A percentile compares a stretch with the other conserved stretches of the same genome.
phyloP scores from a whole-genome alignment of 2,888 invertebrate genomes.

The Pristionchus arcanus region DNA sequence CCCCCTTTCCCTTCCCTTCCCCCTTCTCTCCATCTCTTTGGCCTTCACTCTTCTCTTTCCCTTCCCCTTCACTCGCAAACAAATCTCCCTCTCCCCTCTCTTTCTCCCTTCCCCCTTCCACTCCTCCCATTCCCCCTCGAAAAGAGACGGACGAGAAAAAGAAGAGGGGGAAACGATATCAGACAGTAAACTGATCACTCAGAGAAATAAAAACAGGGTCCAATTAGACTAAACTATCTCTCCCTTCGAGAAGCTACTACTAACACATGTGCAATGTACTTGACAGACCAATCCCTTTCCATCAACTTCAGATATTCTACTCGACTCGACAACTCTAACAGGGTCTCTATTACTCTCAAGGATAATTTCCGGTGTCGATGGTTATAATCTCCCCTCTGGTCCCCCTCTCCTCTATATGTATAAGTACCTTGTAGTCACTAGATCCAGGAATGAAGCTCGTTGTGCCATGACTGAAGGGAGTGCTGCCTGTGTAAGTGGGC shows the following conservation, averaged over 20 bases:
- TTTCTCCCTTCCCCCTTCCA: constrained; percentile 6
- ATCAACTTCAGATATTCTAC: constrained; percentile 27
- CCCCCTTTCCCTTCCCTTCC: constrained; percentile 28
- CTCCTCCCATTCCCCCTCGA: neutral
- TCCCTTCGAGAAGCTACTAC: neutral
- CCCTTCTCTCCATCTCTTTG: constrained; percentile 52
- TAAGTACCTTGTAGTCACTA: constrained; percentile 53
- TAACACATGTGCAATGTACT: constrained; percentile 14
- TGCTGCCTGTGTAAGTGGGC: constrained; percentile 63
- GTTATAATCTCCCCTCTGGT: neutral
- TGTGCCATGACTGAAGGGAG: constrained; percentile 63
- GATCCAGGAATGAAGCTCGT: constrained; percentile 63
- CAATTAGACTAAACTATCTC: neutral
- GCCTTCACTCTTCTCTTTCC: constrained; percentile 49
- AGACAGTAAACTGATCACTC: constrained; percentile 44
- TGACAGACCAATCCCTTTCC: constrained; percentile 14
- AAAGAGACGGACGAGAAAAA: constrained; percentile 31
- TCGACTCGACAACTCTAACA: neutral
- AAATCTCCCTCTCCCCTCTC: constrained; percentile 31
- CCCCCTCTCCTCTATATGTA: neutral
- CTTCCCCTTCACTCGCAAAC: constrained; percentile 50
- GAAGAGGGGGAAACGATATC: constrained; percentile 38
- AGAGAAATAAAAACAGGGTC: neutral
- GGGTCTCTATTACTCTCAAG: neutral
- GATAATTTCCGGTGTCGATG: neutral